Evolutionary conservation across 1,140 invertebrate species (phyloP).

Genomic region (Limonius californicus): DNA sequence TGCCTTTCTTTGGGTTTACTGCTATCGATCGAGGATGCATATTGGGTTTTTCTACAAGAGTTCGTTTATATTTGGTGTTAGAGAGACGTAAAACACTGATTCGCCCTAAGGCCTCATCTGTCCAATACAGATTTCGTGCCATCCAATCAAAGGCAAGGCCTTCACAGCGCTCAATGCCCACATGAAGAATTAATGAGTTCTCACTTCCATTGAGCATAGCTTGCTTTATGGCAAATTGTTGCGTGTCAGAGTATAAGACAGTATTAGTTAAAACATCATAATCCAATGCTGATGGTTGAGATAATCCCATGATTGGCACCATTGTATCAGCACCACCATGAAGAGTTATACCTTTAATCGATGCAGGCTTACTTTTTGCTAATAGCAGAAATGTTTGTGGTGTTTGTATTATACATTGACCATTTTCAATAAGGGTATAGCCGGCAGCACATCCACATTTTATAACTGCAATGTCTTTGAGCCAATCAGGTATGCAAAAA

Average conservation of each 20-base stretch:
- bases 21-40: constrained; percentile 63
- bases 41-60: constrained; percentile 52
- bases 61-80: constrained; percentile 51
- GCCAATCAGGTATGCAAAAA: constrained; percentile 64
- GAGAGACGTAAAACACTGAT: constrained; percentile 61
- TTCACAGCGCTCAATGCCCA: constrained; percentile 62
- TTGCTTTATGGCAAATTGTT: constrained; percentile 40
- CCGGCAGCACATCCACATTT: constrained; percentile 70
- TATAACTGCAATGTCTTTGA: constrained; percentile 49
- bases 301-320: constrained; percentile 55
- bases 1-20: constrained; percentile 60
- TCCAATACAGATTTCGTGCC: constrained; percentile 78
- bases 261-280: constrained; percentile 60
- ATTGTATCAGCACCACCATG: constrained; percentile 53
- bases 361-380: constrained; percentile 58
- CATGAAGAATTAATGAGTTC: constrained; percentile 26
- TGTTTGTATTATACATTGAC: constrained; percentile 36
- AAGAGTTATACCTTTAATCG: constrained; percentile 58
- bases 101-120: constrained; percentile 59
- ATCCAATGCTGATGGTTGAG: constrained; percentile 62
- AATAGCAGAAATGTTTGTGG: constrained; percentile 59
- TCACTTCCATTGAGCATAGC: constrained; percentile 32
- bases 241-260: constrained; percentile 67
- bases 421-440: constrained; percentile 55
- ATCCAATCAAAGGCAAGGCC: constrained; percentile 78